A percentile compares a stretch with the other conserved stretches of the same genome.
Evolutionary conservation across 2,797 vertebrate species (phyloP).

Genomic region (Pterois miles): DNA sequence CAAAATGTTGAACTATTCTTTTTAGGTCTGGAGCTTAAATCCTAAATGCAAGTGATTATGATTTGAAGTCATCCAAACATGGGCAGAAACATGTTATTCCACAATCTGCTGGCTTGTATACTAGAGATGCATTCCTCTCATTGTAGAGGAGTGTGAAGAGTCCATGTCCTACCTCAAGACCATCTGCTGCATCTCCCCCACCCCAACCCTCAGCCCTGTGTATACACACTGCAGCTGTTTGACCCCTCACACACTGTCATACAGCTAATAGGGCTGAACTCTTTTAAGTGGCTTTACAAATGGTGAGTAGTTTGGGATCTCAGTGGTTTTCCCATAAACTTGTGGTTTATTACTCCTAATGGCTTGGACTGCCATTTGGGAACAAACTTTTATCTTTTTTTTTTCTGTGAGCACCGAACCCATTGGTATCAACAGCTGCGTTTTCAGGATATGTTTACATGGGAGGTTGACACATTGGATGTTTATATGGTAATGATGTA

Average conservation of each 20-base stretch:
- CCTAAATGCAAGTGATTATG: not conserved
- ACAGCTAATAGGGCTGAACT: slow-evolving; percentile 25
- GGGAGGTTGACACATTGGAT: not conserved
- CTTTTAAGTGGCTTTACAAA: slow-evolving; percentile 43
- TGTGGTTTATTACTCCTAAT: not conserved
- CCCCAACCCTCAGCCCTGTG: slow-evolving; percentile 26
- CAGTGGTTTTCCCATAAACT: slow-evolving; percentile 6
- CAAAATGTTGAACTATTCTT: not conserved
- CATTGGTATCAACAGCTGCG: not conserved
- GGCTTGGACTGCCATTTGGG: slow-evolving; percentile 4
- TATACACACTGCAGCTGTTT: slow-evolving; percentile 70
- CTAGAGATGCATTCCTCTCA: slow-evolving; percentile 23
- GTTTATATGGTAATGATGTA: not conserved
- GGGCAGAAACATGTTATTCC: not conserved
- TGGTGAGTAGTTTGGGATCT: not conserved
- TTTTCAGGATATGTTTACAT: slow-evolving; percentile 17
- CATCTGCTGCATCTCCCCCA: slow-evolving; percentile 53
- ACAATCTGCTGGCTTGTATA: slow-evolving; percentile 2
- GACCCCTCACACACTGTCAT: slow-evolving; percentile 44
- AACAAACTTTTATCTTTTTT: not conserved
- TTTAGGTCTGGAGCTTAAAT: not conserved
- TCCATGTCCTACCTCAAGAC: slow-evolving; percentile 14
- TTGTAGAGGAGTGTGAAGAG: slow-evolving; percentile 10
- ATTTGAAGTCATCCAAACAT: not conserved
- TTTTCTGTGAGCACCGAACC: not conserved